Conservation (phyloP, 2,888 invertebrate genomes). For the Bombyx huttoni region DNA sequence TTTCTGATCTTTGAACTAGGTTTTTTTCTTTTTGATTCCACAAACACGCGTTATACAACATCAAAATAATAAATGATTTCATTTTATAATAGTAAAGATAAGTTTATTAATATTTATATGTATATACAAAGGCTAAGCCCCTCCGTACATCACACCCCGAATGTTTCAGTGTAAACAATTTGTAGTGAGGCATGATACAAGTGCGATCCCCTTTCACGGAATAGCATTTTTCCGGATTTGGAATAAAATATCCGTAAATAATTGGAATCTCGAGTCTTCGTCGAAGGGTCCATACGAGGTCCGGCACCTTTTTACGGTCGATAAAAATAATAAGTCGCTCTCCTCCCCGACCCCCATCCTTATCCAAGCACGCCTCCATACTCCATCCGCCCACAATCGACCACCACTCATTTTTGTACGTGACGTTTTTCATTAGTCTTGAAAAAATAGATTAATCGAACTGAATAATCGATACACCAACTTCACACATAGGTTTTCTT, state of each 20-base stretch:
- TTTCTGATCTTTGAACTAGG: no score
- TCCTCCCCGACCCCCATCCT: constrained; percentile 14
- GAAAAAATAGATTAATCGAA: constrained; percentile 12
- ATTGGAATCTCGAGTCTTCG: constrained; percentile 51
- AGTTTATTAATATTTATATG: no score
- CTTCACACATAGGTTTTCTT: constrained; percentile 12
- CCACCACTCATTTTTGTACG: constrained; percentile 69
- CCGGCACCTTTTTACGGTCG: constrained; percentile 66
- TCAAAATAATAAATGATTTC: not conserved
- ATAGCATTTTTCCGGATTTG: constrained; percentile 53
- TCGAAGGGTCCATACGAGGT: constrained; percentile 50
- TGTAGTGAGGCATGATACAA: constrained; percentile 36
- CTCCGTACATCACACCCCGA: not conserved
- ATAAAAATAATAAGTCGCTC: constrained; percentile 65
- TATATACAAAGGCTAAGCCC: not conserved
- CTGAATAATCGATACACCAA: constrained; percentile 10
- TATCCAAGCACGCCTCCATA: constrained; percentile 16
- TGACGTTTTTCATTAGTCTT: constrained; percentile 28
- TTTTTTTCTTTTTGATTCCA: no score
- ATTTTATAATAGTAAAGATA: not conserved
- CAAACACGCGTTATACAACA: not conserved
- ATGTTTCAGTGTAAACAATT: constrained; percentile 12
- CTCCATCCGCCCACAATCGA: constrained; percentile 41
- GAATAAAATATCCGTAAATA: constrained; percentile 61
- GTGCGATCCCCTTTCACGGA: constrained; percentile 36